phyloP scores from a whole-genome alignment of 2,797 vertebrate species.

The Melopsittacus undulatus region DNA sequence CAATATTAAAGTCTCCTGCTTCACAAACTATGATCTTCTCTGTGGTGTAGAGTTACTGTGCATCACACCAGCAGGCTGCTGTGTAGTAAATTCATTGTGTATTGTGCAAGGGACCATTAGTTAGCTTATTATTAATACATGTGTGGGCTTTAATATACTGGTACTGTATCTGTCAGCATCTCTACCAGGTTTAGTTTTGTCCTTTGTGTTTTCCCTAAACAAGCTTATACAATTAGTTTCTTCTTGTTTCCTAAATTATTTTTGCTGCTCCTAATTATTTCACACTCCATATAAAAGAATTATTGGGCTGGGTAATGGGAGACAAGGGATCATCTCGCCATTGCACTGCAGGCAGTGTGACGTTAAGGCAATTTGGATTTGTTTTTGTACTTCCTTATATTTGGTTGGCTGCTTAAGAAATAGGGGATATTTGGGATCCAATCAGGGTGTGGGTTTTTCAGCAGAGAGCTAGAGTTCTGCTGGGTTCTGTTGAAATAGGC shows the following conservation, averaged over 20 bases:
- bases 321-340: slow-evolving; percentile 65
- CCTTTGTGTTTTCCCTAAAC: slow-evolving; percentile 75
- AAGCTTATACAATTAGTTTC: slow-evolving; percentile 79
- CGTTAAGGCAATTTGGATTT: slow-evolving; percentile 73
- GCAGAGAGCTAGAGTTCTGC: not conserved
- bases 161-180: slow-evolving; percentile 56
- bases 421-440: not conserved
- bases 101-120: slow-evolving; percentile 37
- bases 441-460: not conserved
- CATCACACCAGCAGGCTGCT: slow-evolving; percentile 15
- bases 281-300: slow-evolving; percentile 84
- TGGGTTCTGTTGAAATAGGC: not conserved
- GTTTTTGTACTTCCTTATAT: slow-evolving; percentile 52
- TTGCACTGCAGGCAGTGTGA: slow-evolving; percentile 62
- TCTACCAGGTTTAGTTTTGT: slow-evolving; percentile 56
- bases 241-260: slow-evolving; percentile 83
- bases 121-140: slow-evolving; percentile 64
- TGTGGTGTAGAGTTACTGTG: slow-evolving; percentile 4
- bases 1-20: slow-evolving; percentile 42
- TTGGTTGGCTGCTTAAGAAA: slow-evolving; percentile 41
- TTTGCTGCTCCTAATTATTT: slow-evolving; percentile 82
- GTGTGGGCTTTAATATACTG: slow-evolving; percentile 53
- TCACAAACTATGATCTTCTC: slow-evolving; percentile 8
- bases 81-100: slow-evolving; percentile 52
- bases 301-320: slow-evolving; percentile 80